Percentiles rank a stretch among this genome's conserved stretches.
phyloP scores from a whole-genome alignment of 1,140 invertebrate species.

The Psix sp. region DNA sequence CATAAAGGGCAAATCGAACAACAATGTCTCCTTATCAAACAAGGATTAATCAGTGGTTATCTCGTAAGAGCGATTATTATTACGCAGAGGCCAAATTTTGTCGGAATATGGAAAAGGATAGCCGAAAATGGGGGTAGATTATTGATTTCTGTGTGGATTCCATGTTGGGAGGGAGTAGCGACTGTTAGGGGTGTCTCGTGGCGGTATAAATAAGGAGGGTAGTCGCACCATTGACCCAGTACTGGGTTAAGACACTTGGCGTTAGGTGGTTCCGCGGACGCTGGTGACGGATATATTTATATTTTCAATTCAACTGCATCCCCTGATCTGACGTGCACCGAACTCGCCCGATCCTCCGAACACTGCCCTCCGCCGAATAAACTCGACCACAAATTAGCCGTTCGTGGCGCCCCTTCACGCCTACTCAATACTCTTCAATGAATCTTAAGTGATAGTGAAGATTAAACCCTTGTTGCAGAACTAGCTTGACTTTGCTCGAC shows the following conservation, averaged over 20 bases:
- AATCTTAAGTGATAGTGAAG: conserved; percentile 10
- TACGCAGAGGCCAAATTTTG: background rate
- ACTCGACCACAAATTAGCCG: background rate
- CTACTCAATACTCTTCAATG: conserved; percentile 8
- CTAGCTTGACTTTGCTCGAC: no score
- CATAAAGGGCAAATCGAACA: no score
- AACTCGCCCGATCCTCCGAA: conserved; percentile 21
- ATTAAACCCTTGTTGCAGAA: no score
- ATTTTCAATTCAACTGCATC: background rate
- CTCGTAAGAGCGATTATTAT: background rate
- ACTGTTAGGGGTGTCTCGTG: conserved; percentile 67
- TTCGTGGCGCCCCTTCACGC: conserved; percentile 1
- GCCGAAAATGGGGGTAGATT: conserved; percentile 66
- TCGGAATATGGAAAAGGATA: conserved; percentile 54
- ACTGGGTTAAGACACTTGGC: conserved; percentile 70
- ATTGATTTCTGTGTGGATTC: conserved; percentile 73
- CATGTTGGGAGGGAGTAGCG: conserved; percentile 67
- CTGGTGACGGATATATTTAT: background rate
- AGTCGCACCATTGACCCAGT: conserved; percentile 77
- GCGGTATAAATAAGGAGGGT: conserved; percentile 74
- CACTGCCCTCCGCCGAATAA: conserved; percentile 51
- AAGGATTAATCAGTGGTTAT: no score
- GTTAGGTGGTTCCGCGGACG: conserved; percentile 63
- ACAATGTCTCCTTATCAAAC: no score
- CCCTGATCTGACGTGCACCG: background rate